Evolutionary conservation across 2,113 vertebrate genomes (phyloP).

Genomic region (Willisornis vidua): DNA sequence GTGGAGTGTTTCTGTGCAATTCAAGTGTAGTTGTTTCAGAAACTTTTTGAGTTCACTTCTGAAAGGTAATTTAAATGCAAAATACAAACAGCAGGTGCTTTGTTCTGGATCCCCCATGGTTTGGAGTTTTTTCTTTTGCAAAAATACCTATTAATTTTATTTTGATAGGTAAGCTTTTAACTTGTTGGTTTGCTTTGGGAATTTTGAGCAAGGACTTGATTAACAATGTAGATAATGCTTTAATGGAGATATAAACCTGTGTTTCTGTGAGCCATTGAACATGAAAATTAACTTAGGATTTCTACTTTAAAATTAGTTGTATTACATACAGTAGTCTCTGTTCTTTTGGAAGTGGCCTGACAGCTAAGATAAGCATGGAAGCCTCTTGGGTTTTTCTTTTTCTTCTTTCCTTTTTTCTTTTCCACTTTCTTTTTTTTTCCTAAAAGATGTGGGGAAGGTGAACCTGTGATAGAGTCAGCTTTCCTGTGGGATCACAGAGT

Average conservation of each 20-base stretch:
- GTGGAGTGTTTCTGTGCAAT: not conserved
- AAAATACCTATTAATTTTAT: not conserved
- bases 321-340: not conserved
- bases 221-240: not conserved
- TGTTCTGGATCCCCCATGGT: not conserved
- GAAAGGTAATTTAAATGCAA: not conserved
- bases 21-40: not conserved
- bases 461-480: not conserved
- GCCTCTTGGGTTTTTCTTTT: not conserved
- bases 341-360: not conserved
- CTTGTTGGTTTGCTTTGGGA: not conserved
- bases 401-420: not conserved
- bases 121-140: not conserved
- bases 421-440: not conserved
- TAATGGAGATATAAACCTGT: rapidly evolving
- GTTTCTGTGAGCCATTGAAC: not conserved
- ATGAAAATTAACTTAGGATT: not conserved
- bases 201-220: not conserved
- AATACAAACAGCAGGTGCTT: not conserved
- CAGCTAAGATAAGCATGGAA: not conserved
- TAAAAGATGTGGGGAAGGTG: not conserved
- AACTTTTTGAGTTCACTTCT: not conserved
- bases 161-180: not conserved
- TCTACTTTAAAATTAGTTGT: not conserved
- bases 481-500: not conserved